A percentile compares a stretch with the other conserved stretches of the same genome.
Evolutionary conservation across 2,113 vertebrate species (phyloP).

Genomic region (Clarias macrocephalus): DNA sequence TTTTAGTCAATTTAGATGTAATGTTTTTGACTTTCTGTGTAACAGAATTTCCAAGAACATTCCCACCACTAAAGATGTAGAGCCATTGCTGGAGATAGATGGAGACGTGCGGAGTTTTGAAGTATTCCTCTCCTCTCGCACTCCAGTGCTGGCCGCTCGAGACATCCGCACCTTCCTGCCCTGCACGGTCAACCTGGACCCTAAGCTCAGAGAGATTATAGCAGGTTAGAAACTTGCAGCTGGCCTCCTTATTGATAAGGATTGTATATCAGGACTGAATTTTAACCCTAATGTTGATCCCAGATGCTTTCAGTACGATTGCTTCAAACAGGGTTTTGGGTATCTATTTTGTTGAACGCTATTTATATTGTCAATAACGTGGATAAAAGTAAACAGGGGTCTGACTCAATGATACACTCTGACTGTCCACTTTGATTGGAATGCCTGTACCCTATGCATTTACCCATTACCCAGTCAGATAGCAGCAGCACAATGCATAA

Average conservation of each 20-base stretch:
- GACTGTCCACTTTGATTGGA: no score
- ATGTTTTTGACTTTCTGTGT: background rate
- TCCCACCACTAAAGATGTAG: constrained; percentile 96
- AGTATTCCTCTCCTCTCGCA: constrained; percentile 92
- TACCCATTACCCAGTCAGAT: no score
- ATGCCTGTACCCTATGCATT: no score
- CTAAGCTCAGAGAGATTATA: constrained; percentile 95
- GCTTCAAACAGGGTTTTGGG: background rate
- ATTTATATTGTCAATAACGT: background rate
- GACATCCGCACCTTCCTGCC: constrained; percentile 94
- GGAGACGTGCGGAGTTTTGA: constrained; percentile 93
- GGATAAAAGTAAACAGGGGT: background rate
- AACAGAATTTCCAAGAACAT: constrained; percentile 93
- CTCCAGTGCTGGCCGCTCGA: constrained; percentile 87
- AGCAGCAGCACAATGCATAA: no score
- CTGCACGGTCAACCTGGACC: constrained; percentile 96
- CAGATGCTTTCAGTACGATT: background rate
- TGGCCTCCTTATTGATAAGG: background rate
- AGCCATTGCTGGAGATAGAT: constrained; percentile 97
- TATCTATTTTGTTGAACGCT: background rate
- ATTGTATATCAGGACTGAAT: background rate
- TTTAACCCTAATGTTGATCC: background rate
- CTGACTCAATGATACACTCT: background rate
- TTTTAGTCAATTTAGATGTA: constrained; percentile 4
- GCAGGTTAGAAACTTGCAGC: constrained; percentile 73